phyloP scores from a whole-genome alignment of 2,888 invertebrate species.

The Agrilus biguttatus region DNA sequence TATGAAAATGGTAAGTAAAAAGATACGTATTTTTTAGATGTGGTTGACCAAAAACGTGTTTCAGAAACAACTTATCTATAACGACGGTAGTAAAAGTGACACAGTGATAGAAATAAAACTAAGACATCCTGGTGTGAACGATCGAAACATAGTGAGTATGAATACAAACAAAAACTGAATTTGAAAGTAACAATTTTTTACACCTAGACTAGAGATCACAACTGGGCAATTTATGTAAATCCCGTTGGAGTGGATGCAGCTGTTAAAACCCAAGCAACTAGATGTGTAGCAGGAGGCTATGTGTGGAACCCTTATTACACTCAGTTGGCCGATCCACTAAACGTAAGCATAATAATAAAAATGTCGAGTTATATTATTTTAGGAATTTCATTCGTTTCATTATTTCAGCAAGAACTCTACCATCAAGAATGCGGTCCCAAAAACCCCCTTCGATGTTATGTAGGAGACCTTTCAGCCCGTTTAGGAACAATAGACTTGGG shows the following conservation, averaged over 20 bases:
- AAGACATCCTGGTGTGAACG: conserved; percentile 72
- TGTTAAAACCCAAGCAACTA: conserved; percentile 59
- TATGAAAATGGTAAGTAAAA: conserved; percentile 53
- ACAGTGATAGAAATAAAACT: conserved; percentile 82
- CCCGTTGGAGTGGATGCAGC: conserved; percentile 84
- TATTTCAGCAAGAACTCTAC: conserved; percentile 62
- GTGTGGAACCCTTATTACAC: conserved; percentile 86
- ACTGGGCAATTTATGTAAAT: conserved; percentile 86
- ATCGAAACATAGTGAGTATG: conserved; percentile 57
- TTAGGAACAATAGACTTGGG: conserved; percentile 76
- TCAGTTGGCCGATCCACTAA: conserved; percentile 77
- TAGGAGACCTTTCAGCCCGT: conserved; percentile 78
- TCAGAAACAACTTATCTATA: conserved; percentile 73
- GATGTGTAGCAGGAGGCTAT: conserved; percentile 85
- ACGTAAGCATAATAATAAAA: conserved; percentile 39
- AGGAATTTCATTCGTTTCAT: too few relatives aligned
- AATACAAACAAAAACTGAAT: background rate
- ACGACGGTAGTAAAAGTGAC: conserved; percentile 74
- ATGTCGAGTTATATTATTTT: too few relatives aligned
- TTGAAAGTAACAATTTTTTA: conserved; percentile 13
- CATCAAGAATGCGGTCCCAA: conserved; percentile 75
- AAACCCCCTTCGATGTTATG: conserved; percentile 79
- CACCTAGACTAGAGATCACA: conserved; percentile 62
- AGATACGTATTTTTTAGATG: background rate
- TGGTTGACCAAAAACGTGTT: conserved; percentile 15